Conservation (phyloP, 2,797 vertebrate genomes). For the Helicolenus hilgendorfi region DNA sequence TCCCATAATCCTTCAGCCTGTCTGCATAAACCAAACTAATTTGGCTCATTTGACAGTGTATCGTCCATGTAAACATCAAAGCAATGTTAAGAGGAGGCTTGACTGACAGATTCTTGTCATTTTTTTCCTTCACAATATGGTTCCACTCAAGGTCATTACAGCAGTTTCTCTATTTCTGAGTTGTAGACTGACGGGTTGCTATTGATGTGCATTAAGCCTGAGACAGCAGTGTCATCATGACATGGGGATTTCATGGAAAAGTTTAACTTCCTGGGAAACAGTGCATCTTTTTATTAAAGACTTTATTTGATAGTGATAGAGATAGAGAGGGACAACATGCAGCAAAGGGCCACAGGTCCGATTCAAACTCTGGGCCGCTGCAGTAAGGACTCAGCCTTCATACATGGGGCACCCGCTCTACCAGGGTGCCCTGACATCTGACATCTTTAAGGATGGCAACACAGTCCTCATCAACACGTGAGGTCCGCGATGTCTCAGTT, state of each 20-base stretch:
- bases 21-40: constrained; percentile 65
- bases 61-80: constrained; percentile 58
- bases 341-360: too few species aligned
- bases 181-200: constrained; percentile 40
- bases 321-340: too few species aligned
- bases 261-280: neutral
- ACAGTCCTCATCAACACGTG: neutral
- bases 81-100: constrained; percentile 29
- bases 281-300: too few species aligned
- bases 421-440: neutral
- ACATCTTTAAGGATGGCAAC: constrained; percentile 10
- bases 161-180: constrained; percentile 14
- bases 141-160: constrained; percentile 16
- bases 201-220: constrained; percentile 33
- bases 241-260: constrained; percentile 15
- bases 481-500: neutral
- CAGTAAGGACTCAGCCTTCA: too few species aligned
- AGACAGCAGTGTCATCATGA: constrained; percentile 9
- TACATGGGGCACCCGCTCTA: neutral
- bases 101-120: constrained; percentile 48
- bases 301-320: too few species aligned
- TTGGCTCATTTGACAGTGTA: constrained; percentile 62
- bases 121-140: neutral
- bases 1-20: constrained; percentile 67
- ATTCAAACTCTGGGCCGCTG: rapidly evolving